These are phyloP conservation scores for Phalacrocorax aristotelis DNA, from an alignment of 2,113 vertebrate genomes.

Conservation along the genomic window DNA sequence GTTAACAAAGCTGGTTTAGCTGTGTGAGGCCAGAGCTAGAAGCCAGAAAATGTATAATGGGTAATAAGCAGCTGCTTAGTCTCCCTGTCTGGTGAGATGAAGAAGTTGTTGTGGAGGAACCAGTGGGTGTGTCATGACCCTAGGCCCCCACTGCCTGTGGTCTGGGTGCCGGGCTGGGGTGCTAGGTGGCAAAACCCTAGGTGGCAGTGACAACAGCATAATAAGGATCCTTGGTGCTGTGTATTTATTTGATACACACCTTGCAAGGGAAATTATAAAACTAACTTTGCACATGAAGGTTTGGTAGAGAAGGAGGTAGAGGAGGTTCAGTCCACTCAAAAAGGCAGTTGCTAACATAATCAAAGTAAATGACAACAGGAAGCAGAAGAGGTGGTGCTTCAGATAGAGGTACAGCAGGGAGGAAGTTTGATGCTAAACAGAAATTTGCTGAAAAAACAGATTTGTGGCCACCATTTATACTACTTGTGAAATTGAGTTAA, in stretches of 20 bases:
- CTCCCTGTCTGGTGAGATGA: not conserved
- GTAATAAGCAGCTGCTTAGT: not conserved
- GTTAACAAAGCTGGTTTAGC: constrained; percentile 40
- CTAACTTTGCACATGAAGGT: not conserved
- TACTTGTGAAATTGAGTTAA: not conserved
- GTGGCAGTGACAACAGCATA: not conserved
- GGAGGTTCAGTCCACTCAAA: not conserved
- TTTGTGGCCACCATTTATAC: not conserved
- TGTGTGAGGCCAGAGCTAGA: not conserved
- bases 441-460: not conserved
- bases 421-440: not conserved
- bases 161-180: not conserved
- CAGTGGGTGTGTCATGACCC: not conserved
- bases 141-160: rapidly evolving
- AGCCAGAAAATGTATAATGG: not conserved
- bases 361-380: not conserved
- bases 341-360: not conserved
- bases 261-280: not conserved
- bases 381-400: not conserved
- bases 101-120: not conserved
- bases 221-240: not conserved
- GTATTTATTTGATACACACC: not conserved
- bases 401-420: not conserved
- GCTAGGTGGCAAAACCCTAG: not conserved
- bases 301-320: not conserved